Conservation (phyloP, 2,888 invertebrate genomes). For the Volucella inflata region DNA sequence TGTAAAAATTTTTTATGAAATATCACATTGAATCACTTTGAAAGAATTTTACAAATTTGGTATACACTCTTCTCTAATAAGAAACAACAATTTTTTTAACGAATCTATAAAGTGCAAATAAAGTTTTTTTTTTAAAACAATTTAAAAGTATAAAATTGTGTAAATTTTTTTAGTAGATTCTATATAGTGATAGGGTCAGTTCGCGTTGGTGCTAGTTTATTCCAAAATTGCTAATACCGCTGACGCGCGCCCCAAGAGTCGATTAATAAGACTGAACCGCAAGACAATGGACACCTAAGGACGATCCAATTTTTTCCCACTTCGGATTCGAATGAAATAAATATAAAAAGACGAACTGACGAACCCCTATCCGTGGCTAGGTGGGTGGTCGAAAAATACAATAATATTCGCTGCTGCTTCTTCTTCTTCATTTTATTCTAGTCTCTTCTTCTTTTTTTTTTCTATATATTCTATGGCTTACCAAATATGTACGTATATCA, state of each 20-base stretch:
- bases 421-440: constrained; percentile 34
- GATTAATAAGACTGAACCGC: constrained; percentile 82
- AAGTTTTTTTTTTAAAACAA: constrained; percentile 11
- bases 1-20: constrained; percentile 26
- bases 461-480: constrained; percentile 45
- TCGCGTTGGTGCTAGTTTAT: constrained; percentile 37
- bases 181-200: constrained; percentile 21
- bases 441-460: constrained; percentile 26
- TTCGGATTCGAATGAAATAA: constrained; percentile 76
- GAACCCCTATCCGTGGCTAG: constrained; percentile 59
- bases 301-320: constrained; percentile 74
- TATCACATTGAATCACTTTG: constrained; percentile 49
- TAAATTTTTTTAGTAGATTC: background rate
- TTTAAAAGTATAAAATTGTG: background rate
- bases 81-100: background rate
- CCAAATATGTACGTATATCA: constrained; percentile 73
- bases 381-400: constrained; percentile 76
- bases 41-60: background rate
- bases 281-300: constrained; percentile 78
- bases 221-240: constrained; percentile 57
- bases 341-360: constrained; percentile 64
- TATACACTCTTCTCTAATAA: background rate
- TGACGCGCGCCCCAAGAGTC: constrained; percentile 79
- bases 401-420: constrained; percentile 68
- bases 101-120: background rate